Evolutionary conservation across 2,797 vertebrate genomes (phyloP), one percentile per base, ranked within the genome.

Genomic region (Coilia nasus): DNA sequence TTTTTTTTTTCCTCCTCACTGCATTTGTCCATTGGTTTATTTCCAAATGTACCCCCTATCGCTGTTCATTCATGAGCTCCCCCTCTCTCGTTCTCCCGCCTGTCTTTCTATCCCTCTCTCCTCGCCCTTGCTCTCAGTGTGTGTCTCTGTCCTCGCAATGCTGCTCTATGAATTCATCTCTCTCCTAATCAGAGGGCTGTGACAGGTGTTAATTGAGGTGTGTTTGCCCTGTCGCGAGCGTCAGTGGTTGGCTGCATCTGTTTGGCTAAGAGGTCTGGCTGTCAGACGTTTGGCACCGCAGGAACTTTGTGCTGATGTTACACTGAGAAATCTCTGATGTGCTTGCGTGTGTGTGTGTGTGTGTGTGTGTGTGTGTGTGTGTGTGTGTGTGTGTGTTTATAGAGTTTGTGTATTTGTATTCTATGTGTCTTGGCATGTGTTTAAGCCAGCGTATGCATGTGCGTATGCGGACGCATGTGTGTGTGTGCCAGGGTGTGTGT

Each of bases 161-260:
- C 88, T 31, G 67, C 25, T 56, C 31, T 0, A 14, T 57, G 12
- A 81, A 88, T 88, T 89, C 80, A 90, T 87, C 86, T 87, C 88
- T 62, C 60, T 50, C 62, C 85, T 85, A 84, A 88, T 89, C 87
- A 81, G 78, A 83, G 81, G 46, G 80, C 64, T 46, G 86, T 88
- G 90, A 89, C 88, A 62, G 83, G 85, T 83, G 19, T 90, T 90
- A 90, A 90, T 88, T 85, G 89, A 91, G 89, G 88, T 87, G 84
- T 90, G 88, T 95, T 96, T 95, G 93, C 91, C 89, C 88, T 93
- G 89, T 94, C 95, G 94, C 82, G 67, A 85, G 50, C 50, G 41
- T 78, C 82, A 78, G 86, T 41, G 87, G 91, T 90, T 91, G 87
- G 91, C 92, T 92, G 94, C 94, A 89, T 94, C 93, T 95, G 95